Evolutionary conservation across 2,888 invertebrate species (phyloP), one percentile per base, ranked within the genome.

Genomic region (Drosophila meridionalis): DNA sequence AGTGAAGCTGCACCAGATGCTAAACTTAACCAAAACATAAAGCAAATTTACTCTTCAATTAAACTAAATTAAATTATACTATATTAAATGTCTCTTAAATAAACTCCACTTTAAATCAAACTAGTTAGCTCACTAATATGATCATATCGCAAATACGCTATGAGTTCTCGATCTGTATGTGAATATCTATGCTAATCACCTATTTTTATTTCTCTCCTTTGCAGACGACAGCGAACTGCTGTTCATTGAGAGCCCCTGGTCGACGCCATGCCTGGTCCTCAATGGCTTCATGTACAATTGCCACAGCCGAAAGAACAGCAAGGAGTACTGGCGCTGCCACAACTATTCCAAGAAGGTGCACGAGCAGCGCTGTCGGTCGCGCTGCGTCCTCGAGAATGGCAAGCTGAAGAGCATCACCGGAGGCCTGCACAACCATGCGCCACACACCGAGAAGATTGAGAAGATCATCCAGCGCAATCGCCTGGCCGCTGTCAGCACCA

Each of bases 311-410:
- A 93, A 93, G 64, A 92, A 91, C 64, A 92, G 91, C 73, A 93
- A 93, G 72, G 92, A 92, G 65, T 93, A 93, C 69, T 93, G 93
- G 93, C 91, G 93, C 12, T 93, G 93, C 50, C 93, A 93, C 76
- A 93, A 93, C 78, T 93, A 93, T 72, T 93, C 93, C 4, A 93
- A 93, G 70, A 92, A 92, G 69, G 75, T 87, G 32, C 90, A 91
- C 69, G 90, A 92, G 28, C 87, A 91, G 57, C 90, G 93, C 6
- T 94, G 94, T 72, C 92, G 93, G 3, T 92, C 93, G 0, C 90
- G 93, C 4, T 93, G 93, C 72, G 93, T 93, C 0, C 84, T 93
- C 5, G 92, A 92, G 53, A 91, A 92, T 78, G 93, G 93, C 11
- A 90, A 90, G 59, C 81, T 94, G 0, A 92, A 91, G 64, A 90